A percentile compares a stretch with the other conserved stretches of the same genome.
phyloP scores from a whole-genome alignment of 1,140 invertebrate species.

The Drosophila virilis region DNA sequence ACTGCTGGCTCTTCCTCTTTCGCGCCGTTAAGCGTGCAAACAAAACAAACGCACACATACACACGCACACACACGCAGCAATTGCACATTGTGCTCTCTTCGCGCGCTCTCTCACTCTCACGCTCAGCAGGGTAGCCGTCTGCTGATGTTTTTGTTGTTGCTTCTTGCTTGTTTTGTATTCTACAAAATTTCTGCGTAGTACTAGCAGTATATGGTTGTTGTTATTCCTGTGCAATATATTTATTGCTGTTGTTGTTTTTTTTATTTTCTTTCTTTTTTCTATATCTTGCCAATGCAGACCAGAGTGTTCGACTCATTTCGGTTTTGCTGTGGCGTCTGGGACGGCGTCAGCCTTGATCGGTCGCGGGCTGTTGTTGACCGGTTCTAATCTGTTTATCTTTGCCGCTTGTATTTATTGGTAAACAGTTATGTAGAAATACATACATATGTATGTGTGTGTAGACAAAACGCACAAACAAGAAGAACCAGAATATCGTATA shows the following conservation, averaged over 20 bases:
- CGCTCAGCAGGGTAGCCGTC: slow-evolving; percentile 29
- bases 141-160: slow-evolving; percentile 50
- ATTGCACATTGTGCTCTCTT: slow-evolving; percentile 25
- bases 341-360: slow-evolving; percentile 56
- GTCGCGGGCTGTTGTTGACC: slow-evolving; percentile 32
- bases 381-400: slow-evolving; percentile 65
- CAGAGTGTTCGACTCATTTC: slow-evolving; percentile 40
- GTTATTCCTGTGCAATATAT: slow-evolving; percentile 15
- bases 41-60: slow-evolving; percentile 30
- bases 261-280: slow-evolving; percentile 12
- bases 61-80: not conserved
- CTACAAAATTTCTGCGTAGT: slow-evolving; percentile 73
- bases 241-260: slow-evolving; percentile 26
- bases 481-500: slow-evolving; percentile 25
- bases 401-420: slow-evolving; percentile 64
- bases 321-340: slow-evolving; percentile 8
- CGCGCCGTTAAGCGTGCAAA: not conserved
- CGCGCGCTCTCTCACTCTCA: slow-evolving; percentile 12
- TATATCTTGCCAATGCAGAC: slow-evolving; percentile 51
- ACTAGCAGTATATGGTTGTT: slow-evolving; percentile 38
- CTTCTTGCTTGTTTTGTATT: slow-evolving; percentile 56
- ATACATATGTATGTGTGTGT: too few species aligned
- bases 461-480: slow-evolving; percentile 26
- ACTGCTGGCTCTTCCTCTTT: slow-evolving; percentile 38
- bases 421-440: slow-evolving; percentile 62